These are phyloP conservation scores for Chloropsis hardwickii DNA, from an alignment of 2,113 vertebrate species.

Conservation along the genomic window DNA sequence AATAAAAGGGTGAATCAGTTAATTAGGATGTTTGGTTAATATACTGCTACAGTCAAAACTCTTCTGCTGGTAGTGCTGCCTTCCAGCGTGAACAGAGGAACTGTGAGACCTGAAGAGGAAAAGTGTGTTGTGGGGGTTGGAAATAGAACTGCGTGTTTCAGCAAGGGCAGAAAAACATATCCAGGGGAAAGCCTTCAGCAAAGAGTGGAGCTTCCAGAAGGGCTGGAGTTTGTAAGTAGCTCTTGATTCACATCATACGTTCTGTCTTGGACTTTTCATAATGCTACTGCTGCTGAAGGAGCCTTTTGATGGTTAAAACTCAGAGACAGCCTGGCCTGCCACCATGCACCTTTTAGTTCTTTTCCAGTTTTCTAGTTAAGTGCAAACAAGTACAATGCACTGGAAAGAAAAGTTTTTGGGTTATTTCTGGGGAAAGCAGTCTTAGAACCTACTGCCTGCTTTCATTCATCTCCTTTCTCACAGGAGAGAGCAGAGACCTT, in stretches of 20 bases:
- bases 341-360: neutral
- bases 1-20: neutral
- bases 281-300: neutral
- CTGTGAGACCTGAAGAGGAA: neutral
- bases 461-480: neutral
- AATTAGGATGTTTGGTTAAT: constrained; percentile 16
- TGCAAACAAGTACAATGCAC: constrained; percentile 4
- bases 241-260: neutral
- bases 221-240: neutral
- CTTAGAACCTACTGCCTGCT: neutral
- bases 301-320: neutral
- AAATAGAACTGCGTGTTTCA: neutral
- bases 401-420: neutral
- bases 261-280: neutral
- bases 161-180: neutral
- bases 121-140: neutral
- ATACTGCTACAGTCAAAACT: neutral
- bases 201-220: neutral
- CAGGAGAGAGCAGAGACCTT: neutral
- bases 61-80: neutral
- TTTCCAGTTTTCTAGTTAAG: neutral
- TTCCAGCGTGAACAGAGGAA: neutral
- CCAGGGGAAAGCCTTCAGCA: neutral
- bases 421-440: neutral
- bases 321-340: neutral